These are phyloP conservation scores for Melanotaenia nigrans DNA, from an alignment of 2,797 vertebrate genomes.

Conservation along the genomic window DNA sequence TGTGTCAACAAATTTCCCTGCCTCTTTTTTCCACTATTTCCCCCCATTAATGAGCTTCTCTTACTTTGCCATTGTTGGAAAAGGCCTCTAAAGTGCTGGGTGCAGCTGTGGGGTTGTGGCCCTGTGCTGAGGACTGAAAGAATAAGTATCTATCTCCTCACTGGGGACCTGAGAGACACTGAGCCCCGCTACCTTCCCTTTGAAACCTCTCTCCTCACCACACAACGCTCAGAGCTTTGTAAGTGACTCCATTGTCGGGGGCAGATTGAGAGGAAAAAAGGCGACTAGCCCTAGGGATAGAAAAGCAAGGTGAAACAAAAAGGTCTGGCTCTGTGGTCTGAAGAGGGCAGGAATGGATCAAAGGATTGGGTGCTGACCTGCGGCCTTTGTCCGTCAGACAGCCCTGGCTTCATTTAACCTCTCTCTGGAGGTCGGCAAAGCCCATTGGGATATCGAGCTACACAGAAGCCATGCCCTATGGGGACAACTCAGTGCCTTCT, in stretches of 20 bases:
- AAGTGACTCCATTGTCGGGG: constrained; percentile 95
- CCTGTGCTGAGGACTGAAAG: constrained; percentile 66
- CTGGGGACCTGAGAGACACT: constrained; percentile 80
- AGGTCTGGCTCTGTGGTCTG: constrained; percentile 86
- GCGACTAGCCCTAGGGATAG: constrained; percentile 83
- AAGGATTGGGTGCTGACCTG: constrained; percentile 94
- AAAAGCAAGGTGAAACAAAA: constrained; percentile 84
- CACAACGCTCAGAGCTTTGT: constrained; percentile 85
- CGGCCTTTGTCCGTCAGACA: constrained; percentile 95
- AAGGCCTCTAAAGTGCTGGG: constrained; percentile 58
- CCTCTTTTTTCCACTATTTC: constrained; percentile 49
- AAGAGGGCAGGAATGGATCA: constrained; percentile 94
- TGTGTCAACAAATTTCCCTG: constrained; percentile 49
- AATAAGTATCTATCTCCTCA: constrained; percentile 77
- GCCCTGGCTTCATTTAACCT: constrained; percentile 94
- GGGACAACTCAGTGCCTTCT: constrained; percentile 75
- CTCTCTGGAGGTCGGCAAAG: constrained; percentile 90
- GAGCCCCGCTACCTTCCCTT: constrained; percentile 81
- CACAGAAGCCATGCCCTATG: constrained; percentile 76
- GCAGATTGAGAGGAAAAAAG: constrained; percentile 82
- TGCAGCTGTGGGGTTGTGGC: constrained; percentile 74
- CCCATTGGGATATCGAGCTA: constrained; percentile 87
- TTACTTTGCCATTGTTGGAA: constrained; percentile 60
- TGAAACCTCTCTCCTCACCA: constrained; percentile 84
- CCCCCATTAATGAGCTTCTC: constrained; percentile 52